phyloP scores from a whole-genome alignment of 2,888 invertebrate species.

The Cryptus armator region DNA sequence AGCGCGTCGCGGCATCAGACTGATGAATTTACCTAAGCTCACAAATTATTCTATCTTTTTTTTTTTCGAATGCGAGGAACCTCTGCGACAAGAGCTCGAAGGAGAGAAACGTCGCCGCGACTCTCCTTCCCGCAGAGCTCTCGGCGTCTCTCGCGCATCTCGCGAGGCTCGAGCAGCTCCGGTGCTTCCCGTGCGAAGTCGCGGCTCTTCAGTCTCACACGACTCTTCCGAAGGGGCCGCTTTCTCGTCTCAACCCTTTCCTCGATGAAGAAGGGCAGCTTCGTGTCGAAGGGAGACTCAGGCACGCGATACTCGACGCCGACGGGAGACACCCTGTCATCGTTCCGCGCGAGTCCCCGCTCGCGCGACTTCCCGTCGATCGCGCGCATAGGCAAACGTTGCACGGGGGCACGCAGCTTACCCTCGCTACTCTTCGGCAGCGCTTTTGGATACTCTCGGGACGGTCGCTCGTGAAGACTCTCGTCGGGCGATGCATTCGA shows the following conservation, averaged over 20 bases:
- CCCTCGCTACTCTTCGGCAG: constrained; percentile 47
- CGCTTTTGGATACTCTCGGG: constrained; percentile 58
- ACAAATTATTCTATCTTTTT: no score
- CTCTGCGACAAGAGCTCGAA: neutral
- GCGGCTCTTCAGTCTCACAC: constrained; percentile 2
- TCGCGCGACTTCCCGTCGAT: constrained; percentile 33
- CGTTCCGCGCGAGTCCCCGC: constrained; percentile 40
- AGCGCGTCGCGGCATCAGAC: no score
- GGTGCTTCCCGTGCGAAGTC: constrained; percentile 5
- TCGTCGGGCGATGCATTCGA: constrained; percentile 46
- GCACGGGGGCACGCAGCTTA: constrained; percentile 59
- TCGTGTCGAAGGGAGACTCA: constrained; percentile 52
- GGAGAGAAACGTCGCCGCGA: neutral
- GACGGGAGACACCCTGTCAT: constrained; percentile 47
- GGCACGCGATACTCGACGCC: constrained; percentile 20
- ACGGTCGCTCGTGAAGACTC: constrained; percentile 21
- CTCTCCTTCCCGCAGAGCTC: neutral
- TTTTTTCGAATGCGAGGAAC: neutral
- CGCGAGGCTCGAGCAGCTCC: constrained; percentile 19
- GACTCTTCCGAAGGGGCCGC: neutral
- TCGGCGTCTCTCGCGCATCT: neutral
- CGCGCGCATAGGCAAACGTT: constrained; percentile 41
- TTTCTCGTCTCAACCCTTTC: constrained; percentile 43
- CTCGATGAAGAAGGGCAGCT: constrained; percentile 39
- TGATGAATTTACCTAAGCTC: no score